Base-by-base conservation (phyloP, 2,797 vertebrate species). In the Simalia tracyae region DNA sequence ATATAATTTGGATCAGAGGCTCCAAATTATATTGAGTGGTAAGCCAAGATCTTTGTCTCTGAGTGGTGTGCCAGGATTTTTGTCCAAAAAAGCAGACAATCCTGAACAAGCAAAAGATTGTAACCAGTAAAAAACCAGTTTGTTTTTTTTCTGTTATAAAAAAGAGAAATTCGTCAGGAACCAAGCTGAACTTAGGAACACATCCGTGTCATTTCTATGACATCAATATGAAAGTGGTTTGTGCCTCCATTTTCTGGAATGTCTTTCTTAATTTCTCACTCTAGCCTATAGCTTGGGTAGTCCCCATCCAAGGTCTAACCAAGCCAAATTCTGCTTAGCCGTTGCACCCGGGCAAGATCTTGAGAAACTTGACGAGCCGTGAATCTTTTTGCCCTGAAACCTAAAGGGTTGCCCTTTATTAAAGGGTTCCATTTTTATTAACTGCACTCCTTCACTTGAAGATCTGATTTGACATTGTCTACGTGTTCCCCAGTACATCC, bases 401-500 rank as follows among this genome's bases (percentile, higher is more conserved):
- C 1, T 72, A 72, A 72, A 72, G 14, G 36, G 68, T 72, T 36
- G 15, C 68, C 2, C 42, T 42, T 42, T 42, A 42, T 42, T 42
- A 42, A 42, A 42, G 42, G 42, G 2, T 11, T 64, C 7, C 7
- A 1, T 46, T 50, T 1, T 28, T 42, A 56, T 61, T 46, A 50
- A 31, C 11, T 19, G 15, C 2, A 2, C 9, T 63, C 31, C 42
- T 84, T 11, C 11, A 7, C n/a, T 24, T n/a, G 56, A 81, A 24
- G 60, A 59, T 72, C 17, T 15, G 2, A 36, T 14, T n/a, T 50
- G 56, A 17, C 2, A 22, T 36, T 11, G 2, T 26, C 10, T 11
- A 1, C 12, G 4, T 93, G 81, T 86, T 0, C 91, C 63, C 84
- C 95, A 99, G 99, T 99, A 99, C 96, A 97, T 99, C n/a, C 99